Conservation (phyloP, 2,113 vertebrate genomes). For the Falco punctatus region DNA sequence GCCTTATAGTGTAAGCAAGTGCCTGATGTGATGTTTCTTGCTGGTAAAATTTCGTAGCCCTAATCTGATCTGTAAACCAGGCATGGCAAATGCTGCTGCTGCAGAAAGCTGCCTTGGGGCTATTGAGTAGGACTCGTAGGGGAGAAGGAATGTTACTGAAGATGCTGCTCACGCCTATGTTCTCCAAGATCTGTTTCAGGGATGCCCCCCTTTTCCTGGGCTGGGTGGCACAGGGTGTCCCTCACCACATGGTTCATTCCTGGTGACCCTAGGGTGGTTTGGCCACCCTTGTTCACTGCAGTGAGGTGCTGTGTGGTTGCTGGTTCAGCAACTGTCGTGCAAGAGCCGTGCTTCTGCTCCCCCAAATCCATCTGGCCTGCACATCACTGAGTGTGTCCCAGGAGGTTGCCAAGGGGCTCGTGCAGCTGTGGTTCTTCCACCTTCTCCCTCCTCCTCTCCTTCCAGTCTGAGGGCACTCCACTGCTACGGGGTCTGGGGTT, state of each 20-base stretch:
- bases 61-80: background rate
- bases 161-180: background rate
- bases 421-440: background rate
- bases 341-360: background rate
- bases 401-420: background rate
- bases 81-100: background rate
- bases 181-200: background rate
- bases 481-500: background rate
- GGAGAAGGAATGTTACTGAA: background rate
- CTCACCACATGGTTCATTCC: no score
- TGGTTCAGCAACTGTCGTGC: background rate
- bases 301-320: background rate
- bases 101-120: background rate
- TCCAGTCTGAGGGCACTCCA: background rate
- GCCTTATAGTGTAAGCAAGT: background rate
- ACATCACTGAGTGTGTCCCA: fast-evolving
- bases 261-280: background rate
- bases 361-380: background rate
- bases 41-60: background rate
- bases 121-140: background rate
- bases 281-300: background rate
- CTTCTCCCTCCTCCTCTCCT: background rate
- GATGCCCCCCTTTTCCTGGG: background rate
- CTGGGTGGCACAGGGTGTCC: background rate
- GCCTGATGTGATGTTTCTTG: background rate